These are phyloP conservation scores for Fistularia commersonii DNA, from an alignment of 2,797 vertebrate genomes.

Conservation along the genomic window DNA sequence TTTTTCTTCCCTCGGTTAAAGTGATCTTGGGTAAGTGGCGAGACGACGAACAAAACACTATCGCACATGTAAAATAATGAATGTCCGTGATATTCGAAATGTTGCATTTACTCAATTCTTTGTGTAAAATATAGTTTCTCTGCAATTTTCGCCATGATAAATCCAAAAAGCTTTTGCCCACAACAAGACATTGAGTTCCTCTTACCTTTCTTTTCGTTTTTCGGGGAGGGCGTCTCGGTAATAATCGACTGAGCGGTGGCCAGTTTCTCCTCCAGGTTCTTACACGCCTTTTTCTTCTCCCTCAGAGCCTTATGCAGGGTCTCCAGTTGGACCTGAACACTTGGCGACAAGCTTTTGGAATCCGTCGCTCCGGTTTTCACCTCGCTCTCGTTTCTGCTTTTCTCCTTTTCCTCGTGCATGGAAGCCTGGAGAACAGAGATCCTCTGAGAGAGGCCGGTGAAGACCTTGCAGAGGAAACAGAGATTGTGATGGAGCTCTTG, in stretches of 20 bases:
- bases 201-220: slow-evolving; percentile 63
- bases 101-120: background rate
- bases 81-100: background rate
- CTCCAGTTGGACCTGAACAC: slow-evolving; percentile 57
- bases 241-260: slow-evolving; percentile 59
- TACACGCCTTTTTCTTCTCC: slow-evolving; percentile 65
- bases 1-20: no score
- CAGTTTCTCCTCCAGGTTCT: slow-evolving; percentile 74
- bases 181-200: background rate
- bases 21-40: no score
- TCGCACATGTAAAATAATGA: no score
- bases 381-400: slow-evolving; percentile 37
- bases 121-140: background rate
- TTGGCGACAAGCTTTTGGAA: slow-evolving; percentile 37
- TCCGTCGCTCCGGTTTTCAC: slow-evolving; percentile 23
- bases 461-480: slow-evolving; percentile 56
- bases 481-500: slow-evolving; percentile 60
- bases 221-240: slow-evolving; percentile 37
- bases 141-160: background rate
- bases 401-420: slow-evolving; percentile 39
- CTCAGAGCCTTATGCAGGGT: slow-evolving; percentile 73
- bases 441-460: slow-evolving; percentile 53
- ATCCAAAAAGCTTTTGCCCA: slow-evolving; percentile 8
- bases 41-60: no score
- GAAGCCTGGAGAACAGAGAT: slow-evolving; percentile 56